Evolutionary conservation across 2,888 invertebrate genomes (phyloP).

Genomic region (Epinotia ramella): DNA sequence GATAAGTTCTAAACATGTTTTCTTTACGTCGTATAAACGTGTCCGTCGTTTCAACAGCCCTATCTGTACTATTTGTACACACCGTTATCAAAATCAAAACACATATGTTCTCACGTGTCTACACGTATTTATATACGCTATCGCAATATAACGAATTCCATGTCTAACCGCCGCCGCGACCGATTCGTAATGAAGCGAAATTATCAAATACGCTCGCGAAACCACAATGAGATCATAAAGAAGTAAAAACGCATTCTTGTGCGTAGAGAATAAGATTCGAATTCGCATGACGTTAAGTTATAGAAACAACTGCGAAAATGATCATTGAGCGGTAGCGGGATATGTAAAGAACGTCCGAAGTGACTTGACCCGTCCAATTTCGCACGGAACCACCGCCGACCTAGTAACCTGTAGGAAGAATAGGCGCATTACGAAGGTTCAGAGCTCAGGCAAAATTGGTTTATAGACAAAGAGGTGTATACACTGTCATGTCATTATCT

Average conservation of each 20-base stretch:
- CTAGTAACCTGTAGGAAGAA: neutral
- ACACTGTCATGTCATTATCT: slow-evolving; percentile 12
- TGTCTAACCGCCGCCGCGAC: slow-evolving; percentile 29
- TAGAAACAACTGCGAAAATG: slow-evolving; percentile 15
- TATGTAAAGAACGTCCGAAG: slow-evolving; percentile 7
- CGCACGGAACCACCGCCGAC: slow-evolving; percentile 1
- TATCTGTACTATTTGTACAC: slow-evolving; percentile 51
- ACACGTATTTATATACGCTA: slow-evolving; percentile 29
- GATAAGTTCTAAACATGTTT: slow-evolving; percentile 23
- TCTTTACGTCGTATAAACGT: slow-evolving; percentile 25
- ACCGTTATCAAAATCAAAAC: slow-evolving; percentile 49
- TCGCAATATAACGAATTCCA: slow-evolving; percentile 18
- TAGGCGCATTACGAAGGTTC: slow-evolving; percentile 6
- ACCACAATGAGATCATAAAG: neutral
- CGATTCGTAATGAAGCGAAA: slow-evolving; percentile 35
- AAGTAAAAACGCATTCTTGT: neutral
- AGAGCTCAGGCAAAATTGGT: slow-evolving; percentile 13
- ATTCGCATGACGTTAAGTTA: slow-evolving; percentile 3
- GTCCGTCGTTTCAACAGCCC: slow-evolving; percentile 32
- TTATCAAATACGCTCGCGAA: slow-evolving; percentile 38
- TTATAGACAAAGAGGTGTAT: slow-evolving; percentile 30
- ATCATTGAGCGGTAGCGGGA: neutral
- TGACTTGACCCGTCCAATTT: slow-evolving; percentile 26
- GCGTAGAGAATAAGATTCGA: neutral
- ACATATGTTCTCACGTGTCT: slow-evolving; percentile 40